Evolutionary conservation across 2,888 invertebrate genomes (phyloP).

Genomic region (Monoplex corrugatus): DNA sequence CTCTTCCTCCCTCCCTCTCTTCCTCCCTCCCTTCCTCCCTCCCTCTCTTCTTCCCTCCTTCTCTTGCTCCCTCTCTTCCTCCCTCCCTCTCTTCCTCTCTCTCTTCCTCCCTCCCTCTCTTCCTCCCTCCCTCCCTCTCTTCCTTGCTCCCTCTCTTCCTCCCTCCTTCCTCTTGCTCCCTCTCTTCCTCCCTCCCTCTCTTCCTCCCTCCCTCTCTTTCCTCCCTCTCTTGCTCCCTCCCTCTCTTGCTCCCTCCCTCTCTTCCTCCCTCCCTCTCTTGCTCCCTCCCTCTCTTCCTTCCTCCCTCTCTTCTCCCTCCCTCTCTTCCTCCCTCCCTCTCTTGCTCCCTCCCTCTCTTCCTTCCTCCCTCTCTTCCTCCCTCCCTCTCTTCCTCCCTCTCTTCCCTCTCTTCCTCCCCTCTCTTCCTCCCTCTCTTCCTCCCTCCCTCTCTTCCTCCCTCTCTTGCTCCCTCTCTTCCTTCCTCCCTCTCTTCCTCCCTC

Average conservation of each 20-base stretch:
- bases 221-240: neutral
- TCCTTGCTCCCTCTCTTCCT: no score
- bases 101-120: no score
- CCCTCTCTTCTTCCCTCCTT: no score
- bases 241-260: neutral
- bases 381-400: neutral
- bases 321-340: neutral
- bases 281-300: neutral
- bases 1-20: no score
- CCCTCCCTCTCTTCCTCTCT: no score
- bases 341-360: neutral
- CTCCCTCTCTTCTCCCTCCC: neutral
- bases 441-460: neutral
- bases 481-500: conserved; percentile 7
- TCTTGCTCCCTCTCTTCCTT: neutral
- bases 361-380: neutral
- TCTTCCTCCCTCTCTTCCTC: neutral
- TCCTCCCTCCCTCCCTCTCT: no score
- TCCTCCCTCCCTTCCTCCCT: no score
- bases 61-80: no score
- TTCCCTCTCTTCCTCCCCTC: neutral
- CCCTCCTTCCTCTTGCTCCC: no score
- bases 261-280: conserved; percentile 14
- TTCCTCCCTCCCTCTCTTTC: neutral
- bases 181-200: neutral